Conservation (phyloP, 2,113 vertebrate species). For the Elaphurus davidianus region DNA sequence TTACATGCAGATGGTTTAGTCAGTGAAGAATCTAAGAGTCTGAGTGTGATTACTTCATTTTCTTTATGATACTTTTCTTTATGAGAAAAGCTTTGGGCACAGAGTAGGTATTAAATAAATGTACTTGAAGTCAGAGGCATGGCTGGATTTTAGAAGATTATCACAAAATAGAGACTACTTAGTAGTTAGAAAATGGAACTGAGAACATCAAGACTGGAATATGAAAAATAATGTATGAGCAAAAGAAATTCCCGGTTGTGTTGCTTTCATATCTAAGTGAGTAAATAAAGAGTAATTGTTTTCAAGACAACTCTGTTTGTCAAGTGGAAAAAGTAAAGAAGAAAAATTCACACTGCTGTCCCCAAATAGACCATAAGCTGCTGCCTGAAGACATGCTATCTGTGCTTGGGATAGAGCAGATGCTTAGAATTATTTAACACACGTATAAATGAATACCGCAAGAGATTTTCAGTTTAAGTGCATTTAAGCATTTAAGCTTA, state of each 20-base stretch:
- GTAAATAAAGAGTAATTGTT: not conserved
- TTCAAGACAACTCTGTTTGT: not conserved
- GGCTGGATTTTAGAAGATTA: not conserved
- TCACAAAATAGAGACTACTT: not conserved
- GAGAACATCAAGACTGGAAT: constrained; percentile 52
- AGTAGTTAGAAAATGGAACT: not conserved
- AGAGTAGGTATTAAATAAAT: not conserved
- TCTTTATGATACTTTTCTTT: not conserved
- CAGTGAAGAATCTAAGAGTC: not conserved
- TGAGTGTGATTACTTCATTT: not conserved
- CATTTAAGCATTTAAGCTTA: not conserved
- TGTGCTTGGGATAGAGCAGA: not conserved
- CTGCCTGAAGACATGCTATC: not conserved
- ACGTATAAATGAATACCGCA: not conserved
- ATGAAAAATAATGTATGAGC: not conserved
- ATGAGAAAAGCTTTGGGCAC: not conserved
- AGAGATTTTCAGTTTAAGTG: not conserved
- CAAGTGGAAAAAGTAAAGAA: not conserved
- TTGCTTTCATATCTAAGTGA: not conserved
- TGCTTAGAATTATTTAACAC: not conserved
- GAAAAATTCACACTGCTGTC: not conserved
- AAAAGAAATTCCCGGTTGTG: not conserved
- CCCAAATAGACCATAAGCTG: not conserved
- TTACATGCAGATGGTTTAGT: not conserved
- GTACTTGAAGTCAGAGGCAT: not conserved